Base-by-base conservation (phyloP, 2,797 vertebrate genomes). In the Tamandua tetradactyla region DNA sequence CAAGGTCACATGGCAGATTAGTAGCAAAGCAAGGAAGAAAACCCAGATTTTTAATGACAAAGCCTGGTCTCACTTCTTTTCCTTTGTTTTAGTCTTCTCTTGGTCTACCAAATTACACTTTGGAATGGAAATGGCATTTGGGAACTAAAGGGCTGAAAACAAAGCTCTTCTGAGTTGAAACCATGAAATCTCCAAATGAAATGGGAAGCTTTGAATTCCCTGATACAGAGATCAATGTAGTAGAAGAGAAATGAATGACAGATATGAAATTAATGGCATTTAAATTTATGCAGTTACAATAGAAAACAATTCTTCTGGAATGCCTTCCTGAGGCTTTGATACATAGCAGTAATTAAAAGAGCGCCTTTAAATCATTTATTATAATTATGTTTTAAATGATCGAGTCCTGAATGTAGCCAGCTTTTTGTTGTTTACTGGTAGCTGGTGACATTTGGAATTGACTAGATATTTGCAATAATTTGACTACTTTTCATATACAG, bases 281-380 rank as follows among this genome's bases (percentile, higher is more conserved):
- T 98, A 98, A 98, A 98, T 98, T 97, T 96, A 97, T 97, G 97
- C 92, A 91, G 94, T 97, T 98, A 98, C 96, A 98, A 98, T 98
- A 97, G 96, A 97, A 98, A 97, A 97, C 94, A 97, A 27, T 97
- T 98, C 97, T 97, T 95, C 89, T 84, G 61, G 92, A 96, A 96
- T 97, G 92, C 95, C 96, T 98, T 96, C 92, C 96, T 89, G 97
- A 97, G 92, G 97, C 97, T 97, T 96, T 96, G 96, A 96, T 96
- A 97, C 32, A 83, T 94, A 89, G 96, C 96, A 89, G 98, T 98
- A 97, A 96, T 98, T 98, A 98, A 97, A 95, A 97, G 96, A 91
- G 97, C 97, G 93, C 92, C 88, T 98, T 97, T 98, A 97, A 98
- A 95, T 88, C 92, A 96, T 94, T 97, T 96, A 97, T 97, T 97